Conservation (phyloP, 2,888 invertebrate genomes). For the Phanerotoma sp. region DNA sequence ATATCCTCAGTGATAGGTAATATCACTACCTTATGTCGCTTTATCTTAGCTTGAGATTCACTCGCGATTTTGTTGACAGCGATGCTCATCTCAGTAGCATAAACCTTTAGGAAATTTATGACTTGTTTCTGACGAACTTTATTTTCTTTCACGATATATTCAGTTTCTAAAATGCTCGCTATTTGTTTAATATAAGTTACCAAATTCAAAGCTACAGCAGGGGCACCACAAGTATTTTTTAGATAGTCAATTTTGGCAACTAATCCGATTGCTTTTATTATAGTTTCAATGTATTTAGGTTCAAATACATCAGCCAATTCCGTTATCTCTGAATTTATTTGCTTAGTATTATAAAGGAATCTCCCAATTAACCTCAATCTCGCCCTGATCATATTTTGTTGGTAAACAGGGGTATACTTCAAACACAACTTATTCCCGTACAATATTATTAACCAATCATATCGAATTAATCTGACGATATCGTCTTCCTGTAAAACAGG, state of each 20-base stretch:
- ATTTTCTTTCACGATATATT: background rate
- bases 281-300: background rate
- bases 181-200: background rate
- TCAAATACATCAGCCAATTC: background rate
- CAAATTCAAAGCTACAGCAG: background rate
- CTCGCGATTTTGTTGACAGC: conserved; percentile 6
- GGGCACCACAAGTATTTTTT: background rate
- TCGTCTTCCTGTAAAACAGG: conserved; percentile 18
- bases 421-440: conserved; percentile 22
- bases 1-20: conserved; percentile 19
- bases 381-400: conserved; percentile 15
- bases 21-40: conserved; percentile 9
- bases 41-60: conserved; percentile 3
- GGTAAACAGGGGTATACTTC: conserved; percentile 20
- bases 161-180: background rate
- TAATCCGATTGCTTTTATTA: background rate
- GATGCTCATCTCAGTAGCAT: background rate
- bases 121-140: background rate
- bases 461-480: conserved; percentile 9
- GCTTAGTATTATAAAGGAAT: background rate
- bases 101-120: background rate
- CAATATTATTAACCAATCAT: conserved; percentile 14
- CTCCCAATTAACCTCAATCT: conserved; percentile 8
- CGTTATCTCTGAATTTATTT: background rate
- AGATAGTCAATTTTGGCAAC: background rate